Evolutionary conservation across 2,888 invertebrate species (phyloP), one percentile per base, ranked within the genome.

Genomic region (Globia sparganii): DNA sequence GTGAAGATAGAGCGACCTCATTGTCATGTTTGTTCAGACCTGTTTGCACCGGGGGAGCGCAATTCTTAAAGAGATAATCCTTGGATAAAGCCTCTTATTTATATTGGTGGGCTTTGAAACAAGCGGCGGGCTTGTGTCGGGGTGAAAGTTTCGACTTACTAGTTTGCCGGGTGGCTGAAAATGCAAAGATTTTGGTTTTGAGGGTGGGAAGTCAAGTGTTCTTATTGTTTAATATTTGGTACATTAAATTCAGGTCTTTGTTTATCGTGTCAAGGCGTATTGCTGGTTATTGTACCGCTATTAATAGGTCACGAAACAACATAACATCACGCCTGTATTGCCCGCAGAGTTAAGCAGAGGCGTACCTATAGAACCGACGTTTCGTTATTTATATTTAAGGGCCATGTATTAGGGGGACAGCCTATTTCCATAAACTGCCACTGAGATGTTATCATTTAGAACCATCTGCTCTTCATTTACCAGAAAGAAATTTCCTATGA

Each of bases 31-130:
- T 91, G 89, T 87, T 88, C 87, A 91, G 90, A 90, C 91, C 79
- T 90, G 89, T 87, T 89, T 90, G 87, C 87, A 91, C 90, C 89
- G 87, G 86, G 86, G 86, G 86, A 90, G 91, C 93, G 94, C 95
- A 91, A 94, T 94, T 94, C 94, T 94, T 95, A 95, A 94, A 91
- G 90, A 94, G 93, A 95, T 95, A 95, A 96, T 95, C 95, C 95
- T 68, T 75, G 89, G 91, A 93, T 92, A 92, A 94, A 94, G 93
- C 91, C 89, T 86, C 92, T 93, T 95, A 94, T 95, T 94, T 95
- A 93, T 94, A 91, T 92, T 89, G 92, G 89, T 64, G 88, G 91
- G 95, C 93, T 89, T 88, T 40, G 73, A 87, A 86, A 88, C 61
- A 9, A 77, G 90, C 87, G 89, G 68, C 28, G 40, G 74, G 68